Evolutionary conservation across 2,113 vertebrate species (phyloP).

Genomic region (Zosterops borbonicus): DNA sequence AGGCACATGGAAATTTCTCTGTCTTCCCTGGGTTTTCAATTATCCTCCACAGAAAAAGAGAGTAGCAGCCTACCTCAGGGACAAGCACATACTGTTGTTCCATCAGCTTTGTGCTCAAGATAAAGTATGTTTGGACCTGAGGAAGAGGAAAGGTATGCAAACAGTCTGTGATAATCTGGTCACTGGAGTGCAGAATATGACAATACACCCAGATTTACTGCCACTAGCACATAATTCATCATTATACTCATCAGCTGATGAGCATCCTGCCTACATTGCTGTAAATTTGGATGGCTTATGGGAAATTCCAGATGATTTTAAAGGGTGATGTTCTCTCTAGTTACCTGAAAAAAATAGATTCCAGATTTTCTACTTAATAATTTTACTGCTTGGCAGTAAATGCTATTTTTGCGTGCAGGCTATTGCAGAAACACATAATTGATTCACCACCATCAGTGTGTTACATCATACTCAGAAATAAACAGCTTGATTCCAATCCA

Average conservation of each 20-base stretch:
- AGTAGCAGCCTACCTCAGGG: background rate
- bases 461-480: conserved; percentile 48
- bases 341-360: conserved; percentile 55
- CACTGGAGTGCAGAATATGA: background rate
- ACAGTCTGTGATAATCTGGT: conserved; percentile 41
- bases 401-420: conserved; percentile 15
- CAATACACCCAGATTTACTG: background rate
- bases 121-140: background rate
- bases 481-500: conserved; percentile 55
- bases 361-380: conserved; percentile 58
- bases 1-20: background rate
- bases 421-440: conserved; percentile 55
- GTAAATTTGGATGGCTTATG: conserved; percentile 35
- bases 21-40: background rate
- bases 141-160: conserved; percentile 20
- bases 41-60: background rate
- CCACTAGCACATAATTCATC: background rate
- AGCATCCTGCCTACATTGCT: background rate
- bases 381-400: conserved; percentile 53
- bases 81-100: background rate
- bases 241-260: conserved; percentile 22
- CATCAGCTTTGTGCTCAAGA: background rate
- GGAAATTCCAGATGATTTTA: conserved; percentile 46
- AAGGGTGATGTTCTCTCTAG: conserved; percentile 42
- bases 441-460: conserved; percentile 56